A percentile compares a stretch with the other conserved stretches of the same genome.
These are phyloP conservation scores for Rhabdomys pumilio DNA, from an alignment of 2,797 vertebrate species.

Conservation along the genomic window DNA sequence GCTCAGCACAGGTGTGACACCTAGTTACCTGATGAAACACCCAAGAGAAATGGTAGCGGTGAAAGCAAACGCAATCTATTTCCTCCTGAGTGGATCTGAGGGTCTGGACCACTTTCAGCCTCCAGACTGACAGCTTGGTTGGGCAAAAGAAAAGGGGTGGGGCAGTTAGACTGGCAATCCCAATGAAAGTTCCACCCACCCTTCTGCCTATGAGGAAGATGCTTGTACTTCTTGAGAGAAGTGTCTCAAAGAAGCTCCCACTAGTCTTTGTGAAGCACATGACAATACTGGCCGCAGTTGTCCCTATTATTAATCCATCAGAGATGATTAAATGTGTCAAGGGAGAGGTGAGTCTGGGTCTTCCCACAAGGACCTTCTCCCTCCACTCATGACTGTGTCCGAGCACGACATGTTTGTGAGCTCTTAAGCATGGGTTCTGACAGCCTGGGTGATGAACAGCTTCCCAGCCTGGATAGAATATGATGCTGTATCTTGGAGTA, in stretches of 20 bases:
- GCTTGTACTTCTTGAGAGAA: neutral
- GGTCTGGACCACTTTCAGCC: neutral
- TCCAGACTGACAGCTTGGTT: neutral
- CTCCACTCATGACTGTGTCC: neutral
- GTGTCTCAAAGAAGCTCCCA: neutral
- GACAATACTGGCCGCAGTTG: neutral
- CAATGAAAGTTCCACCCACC: rapidly evolving
- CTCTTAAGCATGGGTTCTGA: neutral
- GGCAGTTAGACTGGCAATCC: neutral
- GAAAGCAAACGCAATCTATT: neutral
- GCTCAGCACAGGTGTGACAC: neutral
- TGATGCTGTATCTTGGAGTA: slow-evolving; percentile 30
- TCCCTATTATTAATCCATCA: neutral
- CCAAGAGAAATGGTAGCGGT: neutral
- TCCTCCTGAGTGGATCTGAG: neutral
- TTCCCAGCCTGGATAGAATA: slow-evolving; percentile 58
- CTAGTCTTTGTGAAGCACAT: neutral
- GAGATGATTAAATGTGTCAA: slow-evolving; percentile 21
- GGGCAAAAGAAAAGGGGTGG: neutral
- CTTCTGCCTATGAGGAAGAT: neutral
- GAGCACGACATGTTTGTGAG: neutral
- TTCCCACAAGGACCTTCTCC: neutral
- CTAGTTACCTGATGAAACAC: neutral
- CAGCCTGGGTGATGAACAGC: neutral
- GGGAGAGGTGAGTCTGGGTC: neutral